Conservation (phyloP, 2,888 invertebrate species). For the Lycaena phlaeas region DNA sequence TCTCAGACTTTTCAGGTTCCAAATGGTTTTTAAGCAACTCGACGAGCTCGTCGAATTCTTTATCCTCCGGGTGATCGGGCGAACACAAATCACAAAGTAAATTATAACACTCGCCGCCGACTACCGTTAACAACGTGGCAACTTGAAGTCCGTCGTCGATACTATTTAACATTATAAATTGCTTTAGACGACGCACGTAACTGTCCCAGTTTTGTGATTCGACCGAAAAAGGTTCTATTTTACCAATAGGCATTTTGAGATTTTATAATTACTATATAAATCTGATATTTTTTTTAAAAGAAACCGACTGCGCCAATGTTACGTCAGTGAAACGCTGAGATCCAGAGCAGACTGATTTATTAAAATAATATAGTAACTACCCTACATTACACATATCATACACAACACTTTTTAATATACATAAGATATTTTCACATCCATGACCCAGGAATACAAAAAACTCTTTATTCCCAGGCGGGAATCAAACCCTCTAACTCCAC, state of each 20-base stretch:
- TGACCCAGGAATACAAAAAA: no score
- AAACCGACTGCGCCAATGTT: not conserved
- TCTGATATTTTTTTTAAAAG: not conserved
- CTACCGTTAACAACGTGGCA: not conserved
- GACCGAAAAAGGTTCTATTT: not conserved
- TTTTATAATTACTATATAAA: no score
- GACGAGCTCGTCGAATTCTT: slow-evolving; percentile 4
- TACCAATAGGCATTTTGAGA: not conserved
- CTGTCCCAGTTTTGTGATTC: not conserved
- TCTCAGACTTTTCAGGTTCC: slow-evolving; percentile 21
- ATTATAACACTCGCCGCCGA: not conserved
- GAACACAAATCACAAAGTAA: slow-evolving; percentile 4
- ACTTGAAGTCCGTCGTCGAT: not conserved
- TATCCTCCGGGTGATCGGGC: not conserved
- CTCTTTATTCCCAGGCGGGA: no score
- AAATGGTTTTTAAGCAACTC: slow-evolving; percentile 14
- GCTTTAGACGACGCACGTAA: slow-evolving; percentile 1
- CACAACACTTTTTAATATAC: no score
- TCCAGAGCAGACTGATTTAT: not conserved
- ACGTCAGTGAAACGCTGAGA: not conserved
- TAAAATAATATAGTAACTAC: not conserved
- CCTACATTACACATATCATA: not conserved
- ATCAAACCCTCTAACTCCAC: no score
- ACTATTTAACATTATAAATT: slow-evolving; percentile 11
- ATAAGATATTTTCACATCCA: no score